Percentiles rank a stretch among this genome's conserved stretches.
phyloP scores from a whole-genome alignment of 2,113 vertebrate species.

The Sander vitreus region DNA sequence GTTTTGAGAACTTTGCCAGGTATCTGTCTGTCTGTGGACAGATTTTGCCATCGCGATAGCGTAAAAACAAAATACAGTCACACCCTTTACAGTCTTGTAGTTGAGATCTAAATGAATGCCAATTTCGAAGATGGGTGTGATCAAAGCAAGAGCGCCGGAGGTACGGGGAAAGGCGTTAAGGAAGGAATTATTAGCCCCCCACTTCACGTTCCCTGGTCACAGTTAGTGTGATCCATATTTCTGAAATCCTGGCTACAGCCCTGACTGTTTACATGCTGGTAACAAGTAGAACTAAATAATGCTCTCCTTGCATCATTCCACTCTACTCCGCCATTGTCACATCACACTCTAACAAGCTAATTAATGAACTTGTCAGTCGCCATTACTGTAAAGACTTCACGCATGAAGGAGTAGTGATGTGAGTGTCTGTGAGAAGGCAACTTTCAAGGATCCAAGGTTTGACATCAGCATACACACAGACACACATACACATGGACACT shows the following conservation, averaged over 20 bases:
- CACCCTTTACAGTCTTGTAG: too few relatives aligned
- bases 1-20: too few relatives aligned
- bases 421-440: neutral
- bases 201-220: too few relatives aligned
- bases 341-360: conserved; percentile 29
- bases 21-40: too few relatives aligned
- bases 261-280: neutral
- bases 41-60: too few relatives aligned
- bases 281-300: conserved; percentile 17
- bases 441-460: conserved; percentile 18
- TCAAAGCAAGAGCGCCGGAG: too few relatives aligned
- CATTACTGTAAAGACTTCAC: conserved; percentile 26
- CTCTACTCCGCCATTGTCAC: conserved; percentile 6
- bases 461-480: neutral
- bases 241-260: neutral
- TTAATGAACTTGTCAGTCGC: conserved; percentile 45
- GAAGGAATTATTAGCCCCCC: too few relatives aligned
- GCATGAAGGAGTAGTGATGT: conserved; percentile 5
- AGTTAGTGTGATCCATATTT: neutral
- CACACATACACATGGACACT: neutral
- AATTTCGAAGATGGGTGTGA: too few relatives aligned
- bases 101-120: too few relatives aligned
- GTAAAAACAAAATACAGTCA: too few relatives aligned
- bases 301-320: conserved; percentile 14
- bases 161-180: too few relatives aligned